Percentiles rank a stretch among this genome's conserved stretches.
Evolutionary conservation across 2,888 invertebrate genomes (phyloP).

Genomic region (Phymatocera aterrima): DNA sequence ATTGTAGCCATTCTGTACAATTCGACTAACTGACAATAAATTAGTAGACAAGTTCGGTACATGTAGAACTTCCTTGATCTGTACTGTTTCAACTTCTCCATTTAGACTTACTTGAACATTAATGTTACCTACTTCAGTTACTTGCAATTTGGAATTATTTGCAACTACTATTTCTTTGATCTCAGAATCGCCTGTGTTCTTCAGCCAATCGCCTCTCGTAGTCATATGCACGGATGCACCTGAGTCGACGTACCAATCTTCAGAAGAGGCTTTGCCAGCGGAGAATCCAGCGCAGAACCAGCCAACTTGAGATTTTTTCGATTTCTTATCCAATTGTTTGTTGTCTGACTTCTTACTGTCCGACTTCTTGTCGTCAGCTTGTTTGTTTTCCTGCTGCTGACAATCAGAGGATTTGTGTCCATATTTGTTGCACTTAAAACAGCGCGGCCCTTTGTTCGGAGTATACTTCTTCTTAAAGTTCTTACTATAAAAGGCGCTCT

Average conservation of each 20-base stretch:
- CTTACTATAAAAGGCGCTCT: slow-evolving; percentile 31
- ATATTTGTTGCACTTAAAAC: slow-evolving; percentile 47
- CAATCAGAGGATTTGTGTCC: slow-evolving; percentile 45
- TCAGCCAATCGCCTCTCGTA: slow-evolving; percentile 17
- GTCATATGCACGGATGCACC: slow-evolving; percentile 51
- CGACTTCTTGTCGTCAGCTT: slow-evolving; percentile 21
- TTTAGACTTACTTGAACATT: background rate
- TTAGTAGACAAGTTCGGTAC: slow-evolving; percentile 34
- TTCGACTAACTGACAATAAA: slow-evolving; percentile 52
- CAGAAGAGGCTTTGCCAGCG: background rate
- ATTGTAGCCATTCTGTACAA: slow-evolving; percentile 39
- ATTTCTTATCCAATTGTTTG: background rate
- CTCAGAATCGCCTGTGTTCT: background rate
- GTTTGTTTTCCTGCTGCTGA: slow-evolving; percentile 31
- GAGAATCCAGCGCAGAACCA: slow-evolving; percentile 37
- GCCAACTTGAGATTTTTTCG: background rate
- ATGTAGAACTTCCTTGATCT: slow-evolving; percentile 25
- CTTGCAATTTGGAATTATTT: slow-evolving; percentile 20
- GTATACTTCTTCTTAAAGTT: slow-evolving; percentile 21
- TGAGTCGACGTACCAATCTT: slow-evolving; percentile 50
- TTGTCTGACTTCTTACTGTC: background rate
- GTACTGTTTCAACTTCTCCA: background rate
- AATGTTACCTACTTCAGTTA: slow-evolving; percentile 17
- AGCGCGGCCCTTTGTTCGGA: slow-evolving; percentile 24
- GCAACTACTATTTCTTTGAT: slow-evolving; percentile 1